Conservation (phyloP, 2,113 vertebrate genomes). For the Taurulus bubalis region DNA sequence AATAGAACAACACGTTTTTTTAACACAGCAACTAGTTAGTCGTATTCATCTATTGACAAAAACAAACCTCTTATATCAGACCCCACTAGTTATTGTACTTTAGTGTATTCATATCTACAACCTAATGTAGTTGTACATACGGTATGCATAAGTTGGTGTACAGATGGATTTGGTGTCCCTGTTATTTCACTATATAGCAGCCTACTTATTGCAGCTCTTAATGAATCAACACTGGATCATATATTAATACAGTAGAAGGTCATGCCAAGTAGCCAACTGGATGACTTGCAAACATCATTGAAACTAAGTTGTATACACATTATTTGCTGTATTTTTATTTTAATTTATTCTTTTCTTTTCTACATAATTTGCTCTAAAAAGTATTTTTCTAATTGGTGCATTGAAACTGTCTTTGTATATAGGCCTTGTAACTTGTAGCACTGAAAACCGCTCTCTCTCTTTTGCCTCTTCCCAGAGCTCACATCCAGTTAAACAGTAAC, state of each 20-base stretch:
- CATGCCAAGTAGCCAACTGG: slow-evolving; percentile 52
- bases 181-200: slow-evolving; percentile 60
- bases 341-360: slow-evolving; percentile 73
- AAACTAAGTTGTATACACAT: slow-evolving; percentile 64
- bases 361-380: slow-evolving; percentile 75
- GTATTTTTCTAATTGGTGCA: slow-evolving; percentile 77
- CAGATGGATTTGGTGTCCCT: slow-evolving; percentile 62
- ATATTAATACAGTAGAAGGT: slow-evolving; percentile 27
- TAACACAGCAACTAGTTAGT: slow-evolving; percentile 19
- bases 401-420: slow-evolving; percentile 60
- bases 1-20: background rate
- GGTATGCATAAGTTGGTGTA: slow-evolving; percentile 59
- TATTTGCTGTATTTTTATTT: slow-evolving; percentile 59
- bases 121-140: slow-evolving; percentile 61
- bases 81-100: slow-evolving; percentile 47
- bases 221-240: slow-evolving; percentile 42
- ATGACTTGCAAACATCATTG: slow-evolving; percentile 41
- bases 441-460: slow-evolving; percentile 23
- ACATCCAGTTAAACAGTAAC: slow-evolving; percentile 31
- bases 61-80: slow-evolving; percentile 26
- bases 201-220: slow-evolving; percentile 55
- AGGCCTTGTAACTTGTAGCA: slow-evolving; percentile 56
- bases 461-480: slow-evolving; percentile 18
- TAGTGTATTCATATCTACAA: slow-evolving; percentile 60
- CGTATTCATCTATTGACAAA: slow-evolving; percentile 20